Evolutionary conservation across 2,888 invertebrate genomes (phyloP), one percentile per base, ranked within the genome.

Genomic region (Dasysyrphus albostriatus): DNA sequence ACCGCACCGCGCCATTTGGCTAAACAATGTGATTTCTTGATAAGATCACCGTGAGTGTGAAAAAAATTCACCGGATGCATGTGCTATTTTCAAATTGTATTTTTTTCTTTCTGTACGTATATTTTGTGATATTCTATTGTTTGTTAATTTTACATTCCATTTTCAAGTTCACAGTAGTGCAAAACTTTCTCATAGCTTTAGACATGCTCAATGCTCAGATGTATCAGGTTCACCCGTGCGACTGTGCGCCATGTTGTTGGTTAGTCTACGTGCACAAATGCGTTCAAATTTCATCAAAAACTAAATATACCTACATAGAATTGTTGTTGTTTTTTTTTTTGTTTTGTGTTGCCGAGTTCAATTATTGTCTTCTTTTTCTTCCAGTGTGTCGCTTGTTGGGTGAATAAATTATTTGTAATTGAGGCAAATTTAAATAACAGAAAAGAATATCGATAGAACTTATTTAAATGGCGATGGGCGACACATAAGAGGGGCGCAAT

Each of bases 81-180:
- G 83, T 83, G 79, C 83, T 83, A 79, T 79, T 83, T 83, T 61
- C 44, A 61, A 74, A 69, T 29, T 63, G 24, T 70, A 4, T 65
- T 65, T 24, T 24, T 24, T 24, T 24, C 3, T 24, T 1, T 24
- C 1, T 1, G 24, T 24, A 24, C 24, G 24, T 24, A 24, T 56
- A 37, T 49, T 34, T 49, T 47, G 32, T 14, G 5, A 58, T 61
- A 42, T 42, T 24, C 81, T 81, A 81, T 85, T 85, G 81, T 85
- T 56, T 75, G 70, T 4, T 42, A 56, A 73, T 78, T 79, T 54
- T 63, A 47, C 34, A 74, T 61, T 76, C 32, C 51, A 67, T 76
- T 84, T 81, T 85, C 84, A 85, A 85, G 84, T 85, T 85, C 84
- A 85, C 73, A 59, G 61, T 70, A 81, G 29, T 6, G 44, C 12